phyloP scores from a whole-genome alignment of 2,113 vertebrate species.

The Chloropsis cyanopogon region DNA sequence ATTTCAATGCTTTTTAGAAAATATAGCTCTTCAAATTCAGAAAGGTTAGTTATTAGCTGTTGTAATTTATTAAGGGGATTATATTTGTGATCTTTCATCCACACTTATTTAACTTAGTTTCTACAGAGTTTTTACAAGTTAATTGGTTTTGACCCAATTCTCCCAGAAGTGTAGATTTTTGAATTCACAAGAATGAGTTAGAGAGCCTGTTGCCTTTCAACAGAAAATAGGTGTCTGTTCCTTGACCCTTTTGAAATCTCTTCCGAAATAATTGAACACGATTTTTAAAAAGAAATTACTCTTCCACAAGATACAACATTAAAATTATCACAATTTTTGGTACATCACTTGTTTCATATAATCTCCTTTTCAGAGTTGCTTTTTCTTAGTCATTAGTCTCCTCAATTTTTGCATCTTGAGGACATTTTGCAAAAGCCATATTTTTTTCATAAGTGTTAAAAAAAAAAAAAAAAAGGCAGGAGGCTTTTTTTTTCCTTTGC shows the following conservation, averaged over 20 bases:
- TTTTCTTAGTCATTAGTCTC: background rate
- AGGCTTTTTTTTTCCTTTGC: accelerated
- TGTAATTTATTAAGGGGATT: background rate
- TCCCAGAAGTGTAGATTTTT: background rate
- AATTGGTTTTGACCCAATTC: background rate
- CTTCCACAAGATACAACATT: background rate
- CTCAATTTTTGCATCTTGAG: background rate
- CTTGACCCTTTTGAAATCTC: background rate
- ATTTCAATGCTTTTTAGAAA: background rate
- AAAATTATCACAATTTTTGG: background rate
- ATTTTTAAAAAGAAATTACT: background rate
- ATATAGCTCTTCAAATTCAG: background rate
- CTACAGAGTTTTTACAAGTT: background rate
- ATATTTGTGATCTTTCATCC: background rate
- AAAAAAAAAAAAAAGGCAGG: background rate
- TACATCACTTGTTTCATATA: background rate
- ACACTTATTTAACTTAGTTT: background rate
- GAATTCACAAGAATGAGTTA: background rate
- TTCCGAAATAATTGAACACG: background rate
- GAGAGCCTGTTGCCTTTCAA: background rate
- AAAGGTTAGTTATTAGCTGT: background rate
- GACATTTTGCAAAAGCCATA: background rate
- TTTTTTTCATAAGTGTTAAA: background rate
- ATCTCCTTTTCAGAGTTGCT: background rate
- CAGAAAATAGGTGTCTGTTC: background rate